Conservation (phyloP, 2,113 vertebrate species). For the Urocynchramus pylzowi region DNA sequence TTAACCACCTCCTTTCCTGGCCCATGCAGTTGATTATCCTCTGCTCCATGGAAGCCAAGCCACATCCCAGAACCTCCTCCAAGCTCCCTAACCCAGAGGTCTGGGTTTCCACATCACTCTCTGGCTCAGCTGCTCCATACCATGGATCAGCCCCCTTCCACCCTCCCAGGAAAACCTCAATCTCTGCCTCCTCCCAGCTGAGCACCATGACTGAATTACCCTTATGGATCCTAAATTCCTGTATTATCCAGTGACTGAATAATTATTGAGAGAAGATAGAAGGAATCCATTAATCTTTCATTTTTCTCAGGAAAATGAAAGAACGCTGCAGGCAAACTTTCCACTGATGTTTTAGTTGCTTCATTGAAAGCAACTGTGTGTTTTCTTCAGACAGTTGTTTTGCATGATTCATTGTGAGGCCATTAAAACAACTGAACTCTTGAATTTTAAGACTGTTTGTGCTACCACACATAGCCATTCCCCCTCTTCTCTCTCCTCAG, state of each 20-base stretch:
- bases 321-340: conserved; percentile 29
- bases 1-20: not conserved
- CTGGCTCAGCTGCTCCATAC: not conserved
- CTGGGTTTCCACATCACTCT: not conserved
- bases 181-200: not conserved
- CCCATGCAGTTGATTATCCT: not conserved
- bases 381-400: conserved; percentile 12
- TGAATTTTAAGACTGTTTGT: not conserved
- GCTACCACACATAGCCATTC: not conserved
- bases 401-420: conserved; percentile 17
- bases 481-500: not conserved
- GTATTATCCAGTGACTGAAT: not conserved
- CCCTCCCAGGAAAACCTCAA: not conserved
- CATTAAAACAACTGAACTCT: not conserved
- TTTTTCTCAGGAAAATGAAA: not conserved
- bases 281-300: not conserved
- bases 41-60: not conserved
- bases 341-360: conserved; percentile 1
- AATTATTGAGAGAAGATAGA: not conserved
- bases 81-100: not conserved
- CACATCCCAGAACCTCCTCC: not conserved
- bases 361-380: conserved; percentile 20
- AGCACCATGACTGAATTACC: not conserved
- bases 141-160: not conserved
- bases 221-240: not conserved